Conservation (phyloP, 2,797 vertebrate species). For the Darevskia mixta region DNA sequence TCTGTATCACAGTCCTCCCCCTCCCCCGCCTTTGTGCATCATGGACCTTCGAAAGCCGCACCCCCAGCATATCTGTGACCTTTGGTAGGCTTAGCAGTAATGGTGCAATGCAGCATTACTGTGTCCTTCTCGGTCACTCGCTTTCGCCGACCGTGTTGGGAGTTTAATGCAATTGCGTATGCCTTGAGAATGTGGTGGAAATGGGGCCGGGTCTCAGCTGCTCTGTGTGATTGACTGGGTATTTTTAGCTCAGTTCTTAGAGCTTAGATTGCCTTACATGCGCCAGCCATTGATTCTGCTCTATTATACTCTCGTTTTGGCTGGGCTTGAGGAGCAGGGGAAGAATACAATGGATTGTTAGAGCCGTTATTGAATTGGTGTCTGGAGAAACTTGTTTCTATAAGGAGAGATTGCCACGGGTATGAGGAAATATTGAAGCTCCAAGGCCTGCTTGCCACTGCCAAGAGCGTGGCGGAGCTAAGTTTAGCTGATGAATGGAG, state of each 20-base stretch:
- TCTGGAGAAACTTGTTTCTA: not conserved
- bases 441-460: not conserved
- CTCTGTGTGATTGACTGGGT: slow-evolving; percentile 56
- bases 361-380: not conserved
- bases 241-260: slow-evolving; percentile 60
- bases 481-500: slow-evolving; percentile 10
- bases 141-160: slow-evolving; percentile 15
- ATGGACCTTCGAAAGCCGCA: not conserved
- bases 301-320: not conserved
- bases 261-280: accelerated
- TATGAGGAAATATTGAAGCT: not conserved
- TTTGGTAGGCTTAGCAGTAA: slow-evolving; percentile 24
- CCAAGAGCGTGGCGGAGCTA: not conserved
- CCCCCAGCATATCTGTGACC: slow-evolving; percentile 20
- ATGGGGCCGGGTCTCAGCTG: slow-evolving; percentile 58
- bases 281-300: not conserved
- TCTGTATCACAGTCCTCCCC: not conserved
- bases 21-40: not conserved
- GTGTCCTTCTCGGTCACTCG: slow-evolving; percentile 33
- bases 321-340: slow-evolving; percentile 25
- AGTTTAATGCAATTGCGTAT: slow-evolving; percentile 49
- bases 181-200: slow-evolving; percentile 49
- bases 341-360: slow-evolving; percentile 17
- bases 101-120: slow-evolving; percentile 44
- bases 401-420: not conserved